phyloP scores from a whole-genome alignment of 2,113 vertebrate genomes.

The Peromyscus polionotus region DNA sequence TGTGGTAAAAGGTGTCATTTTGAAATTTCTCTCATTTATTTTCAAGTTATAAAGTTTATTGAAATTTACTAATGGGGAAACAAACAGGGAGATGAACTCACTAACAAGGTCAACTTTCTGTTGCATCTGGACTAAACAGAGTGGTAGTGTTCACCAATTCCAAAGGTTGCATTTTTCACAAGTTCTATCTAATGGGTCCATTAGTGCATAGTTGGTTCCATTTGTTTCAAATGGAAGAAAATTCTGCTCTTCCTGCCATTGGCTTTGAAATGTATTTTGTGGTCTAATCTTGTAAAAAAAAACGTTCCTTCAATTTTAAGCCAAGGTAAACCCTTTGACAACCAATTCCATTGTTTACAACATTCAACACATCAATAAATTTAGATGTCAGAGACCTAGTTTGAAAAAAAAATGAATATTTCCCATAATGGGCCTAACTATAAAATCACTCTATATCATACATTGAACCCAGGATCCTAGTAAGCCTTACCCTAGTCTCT shows the following conservation, averaged over 20 bases:
- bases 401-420: neutral
- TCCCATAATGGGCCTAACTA: neutral
- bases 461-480: neutral
- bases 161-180: conserved; percentile 51
- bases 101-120: neutral
- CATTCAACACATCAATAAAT: neutral
- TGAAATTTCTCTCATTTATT: neutral
- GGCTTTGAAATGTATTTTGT: neutral
- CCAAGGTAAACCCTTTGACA: neutral
- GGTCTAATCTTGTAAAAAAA: neutral
- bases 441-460: neutral
- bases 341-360: neutral
- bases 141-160: neutral
- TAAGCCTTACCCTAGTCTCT: neutral
- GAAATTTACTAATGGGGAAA: neutral
- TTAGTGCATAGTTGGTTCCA: neutral
- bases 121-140: neutral
- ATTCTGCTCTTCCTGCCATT: neutral
- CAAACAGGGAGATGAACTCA: neutral
- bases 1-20: neutral
- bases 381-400: neutral
- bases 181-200: neutral
- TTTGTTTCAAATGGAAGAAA: conserved; percentile 3
- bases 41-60: neutral
- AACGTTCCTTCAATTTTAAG: neutral